A percentile compares a stretch with the other conserved stretches of the same genome.
These are phyloP conservation scores for Rotaria macrura DNA, from an alignment of 2,888 invertebrate genomes.

Conservation along the genomic window DNA sequence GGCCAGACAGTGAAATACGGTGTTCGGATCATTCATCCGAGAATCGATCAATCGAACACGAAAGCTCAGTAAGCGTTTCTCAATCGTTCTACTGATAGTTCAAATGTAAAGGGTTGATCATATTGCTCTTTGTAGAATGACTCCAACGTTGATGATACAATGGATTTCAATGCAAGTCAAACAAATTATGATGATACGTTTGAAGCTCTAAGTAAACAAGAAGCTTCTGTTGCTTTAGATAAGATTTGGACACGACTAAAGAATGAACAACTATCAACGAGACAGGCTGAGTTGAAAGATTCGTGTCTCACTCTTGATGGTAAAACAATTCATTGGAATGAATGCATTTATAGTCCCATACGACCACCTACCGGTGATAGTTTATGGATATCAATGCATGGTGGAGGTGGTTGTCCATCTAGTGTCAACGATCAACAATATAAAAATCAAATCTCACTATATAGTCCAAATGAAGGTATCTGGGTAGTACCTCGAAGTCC, in stretches of 20 bases:
- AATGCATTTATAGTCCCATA: neutral
- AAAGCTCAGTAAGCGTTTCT: neutral
- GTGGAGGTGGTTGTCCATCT: neutral
- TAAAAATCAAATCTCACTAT: neutral
- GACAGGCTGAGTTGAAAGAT: neutral
- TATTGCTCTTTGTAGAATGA: too few relatives aligned
- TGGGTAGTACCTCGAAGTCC: slow-evolving; percentile 6
- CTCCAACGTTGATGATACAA: too few relatives aligned
- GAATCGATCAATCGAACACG: neutral
- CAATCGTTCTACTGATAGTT: too few relatives aligned
- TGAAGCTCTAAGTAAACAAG: neutral
- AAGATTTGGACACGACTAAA: neutral
- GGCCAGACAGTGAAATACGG: too few relatives aligned
- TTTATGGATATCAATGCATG: neutral
- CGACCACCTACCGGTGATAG: neutral
- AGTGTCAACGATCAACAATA: neutral
- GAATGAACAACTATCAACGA: neutral
- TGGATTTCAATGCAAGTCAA: neutral
- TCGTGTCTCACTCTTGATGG: neutral
- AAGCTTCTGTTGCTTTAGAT: neutral
- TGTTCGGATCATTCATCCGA: too few relatives aligned
- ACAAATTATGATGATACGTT: neutral
- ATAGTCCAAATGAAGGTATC: neutral
- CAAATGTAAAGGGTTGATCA: too few relatives aligned
- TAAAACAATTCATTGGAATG: neutral